These are phyloP conservation scores for Thysanoteuthis rhombus DNA, from an alignment of 2,888 invertebrate species.

Conservation along the genomic window DNA sequence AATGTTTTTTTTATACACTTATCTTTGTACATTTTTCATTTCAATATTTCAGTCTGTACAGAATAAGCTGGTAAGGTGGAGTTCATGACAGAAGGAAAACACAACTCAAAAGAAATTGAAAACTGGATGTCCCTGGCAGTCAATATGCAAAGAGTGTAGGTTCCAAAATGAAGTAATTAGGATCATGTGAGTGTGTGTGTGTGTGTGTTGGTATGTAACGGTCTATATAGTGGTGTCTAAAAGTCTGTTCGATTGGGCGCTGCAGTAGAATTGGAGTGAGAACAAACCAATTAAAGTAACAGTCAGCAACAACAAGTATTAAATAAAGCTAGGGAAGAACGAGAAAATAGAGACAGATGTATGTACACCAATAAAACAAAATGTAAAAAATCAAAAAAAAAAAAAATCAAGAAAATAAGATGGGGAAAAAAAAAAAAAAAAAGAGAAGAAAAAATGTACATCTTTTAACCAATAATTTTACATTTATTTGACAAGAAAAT, in stretches of 20 bases:
- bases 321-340: not conserved
- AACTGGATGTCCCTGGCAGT: not conserved
- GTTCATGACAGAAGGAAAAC: not conserved
- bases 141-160: slow-evolving; percentile 12
- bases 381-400: not conserved
- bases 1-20: not conserved
- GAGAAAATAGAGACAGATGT: not conserved
- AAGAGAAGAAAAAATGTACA: not conserved
- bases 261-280: not conserved
- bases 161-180: not conserved
- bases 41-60: not conserved
- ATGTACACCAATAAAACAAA: not conserved
- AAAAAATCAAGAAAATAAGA: not conserved
- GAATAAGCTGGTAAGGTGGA: not conserved
- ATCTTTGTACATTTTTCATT: not conserved
- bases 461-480: slow-evolving; percentile 32
- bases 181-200: not conserved
- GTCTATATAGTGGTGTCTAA: not conserved
- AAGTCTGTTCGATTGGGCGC: not conserved
- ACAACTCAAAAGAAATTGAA: not conserved
- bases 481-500: slow-evolving; percentile 34
- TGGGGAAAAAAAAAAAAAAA: not conserved
- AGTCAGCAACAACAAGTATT: slow-evolving; percentile 14
- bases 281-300: not conserved
- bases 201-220: not conserved